Base-by-base conservation (phyloP, 2,797 vertebrate species). In the Myoxocephalus aenaeus region DNA sequence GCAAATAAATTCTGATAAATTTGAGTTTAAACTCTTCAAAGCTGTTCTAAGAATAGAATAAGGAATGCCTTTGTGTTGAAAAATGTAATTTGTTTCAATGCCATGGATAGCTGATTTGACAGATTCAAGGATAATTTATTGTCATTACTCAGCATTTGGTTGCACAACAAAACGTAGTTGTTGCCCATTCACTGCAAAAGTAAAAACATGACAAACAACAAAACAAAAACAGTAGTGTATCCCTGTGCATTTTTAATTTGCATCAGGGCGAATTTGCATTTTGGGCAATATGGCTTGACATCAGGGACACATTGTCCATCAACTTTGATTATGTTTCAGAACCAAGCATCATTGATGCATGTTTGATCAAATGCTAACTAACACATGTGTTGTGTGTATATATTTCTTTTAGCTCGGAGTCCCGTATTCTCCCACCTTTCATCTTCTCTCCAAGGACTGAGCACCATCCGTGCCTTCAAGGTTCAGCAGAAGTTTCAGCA, bases 391-490 rank as follows among this genome's bases (percentile, higher is more conserved):
- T 71, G 9, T 66, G 7, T 67, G 3, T 82, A 0, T 63, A 7
- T 71, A 18, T 34, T 72, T 68, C 12, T 65, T 81, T 25, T 77
- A 98, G 97, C 96, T 72, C 95, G 97, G 83, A 98, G 97, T 92
- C 97, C 97, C 0, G 97, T 98, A 2, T 99, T 99, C 87, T 98
- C 97, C 91, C 97, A 98, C 90, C 90, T 99, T n/a, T 97, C 98
- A 0, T 96, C 97, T 11, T 96, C 97, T 48, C 96, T 98, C 51
- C 97, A 99, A 93, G 98, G 98, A 42, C 95, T 99, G 85, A 97
- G 96, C 95, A 98, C 96, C 79, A 98, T 99, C 82, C 96, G 97
- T 73, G 97, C 97, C 12, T 97, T 96, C 83, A 97, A 89, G 91
- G 96, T 95, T 20, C 96, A 98, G 87, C 90, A 96, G 81, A 94